Base-by-base conservation (phyloP, 2,888 invertebrate species). In the Cataglyphis livida region DNA sequence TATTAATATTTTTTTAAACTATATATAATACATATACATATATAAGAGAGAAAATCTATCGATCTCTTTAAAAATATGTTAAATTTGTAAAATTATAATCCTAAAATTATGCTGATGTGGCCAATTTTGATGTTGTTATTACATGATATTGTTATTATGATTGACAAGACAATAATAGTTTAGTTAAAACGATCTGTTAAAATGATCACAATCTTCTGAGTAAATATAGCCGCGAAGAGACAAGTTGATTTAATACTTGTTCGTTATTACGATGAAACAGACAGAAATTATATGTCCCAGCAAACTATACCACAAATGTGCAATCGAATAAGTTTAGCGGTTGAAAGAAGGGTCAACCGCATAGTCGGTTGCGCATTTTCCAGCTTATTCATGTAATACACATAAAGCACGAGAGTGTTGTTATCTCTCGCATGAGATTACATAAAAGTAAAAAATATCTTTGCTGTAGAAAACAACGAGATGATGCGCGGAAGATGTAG, bases 371-470 rank as follows among this genome's bases (percentile, higher is more conserved):
- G 18, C 32, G 65, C 35, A 6, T 57, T 68, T 76, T 35, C 6
- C 28, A 48, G 32, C 21, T 35, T 21, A 21, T 41, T 7, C 3
- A 44, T 25, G 25, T 73, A 28, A 41, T 12, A 41, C n/a, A 32
- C 25, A 15, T 7, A 57, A 32, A 3, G 10, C n/a, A 28, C 28
- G 9, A 64, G 18, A 21, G 18, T 78, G 21, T 12, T 59, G 32
- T 86, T 87, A 89, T 88, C 89, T 87, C 3, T 15, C 28, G 61
- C 21, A 38, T 25, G 25, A 68, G 68, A 84, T 88, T 64, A 75
- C 21, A 35, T 64, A 75, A 75, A 75, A 81, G 64, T 64, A 48
- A 25, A 61, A 48, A 76, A 6, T 35, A 18, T 73, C 25, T 4
- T 41, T 18, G 12, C 10, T 9, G 32, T 15, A 15, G 4, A 28